Evolutionary conservation across 1,140 invertebrate species (phyloP), one percentile per base, ranked within the genome.

Genomic region (Micrasema minimum): DNA sequence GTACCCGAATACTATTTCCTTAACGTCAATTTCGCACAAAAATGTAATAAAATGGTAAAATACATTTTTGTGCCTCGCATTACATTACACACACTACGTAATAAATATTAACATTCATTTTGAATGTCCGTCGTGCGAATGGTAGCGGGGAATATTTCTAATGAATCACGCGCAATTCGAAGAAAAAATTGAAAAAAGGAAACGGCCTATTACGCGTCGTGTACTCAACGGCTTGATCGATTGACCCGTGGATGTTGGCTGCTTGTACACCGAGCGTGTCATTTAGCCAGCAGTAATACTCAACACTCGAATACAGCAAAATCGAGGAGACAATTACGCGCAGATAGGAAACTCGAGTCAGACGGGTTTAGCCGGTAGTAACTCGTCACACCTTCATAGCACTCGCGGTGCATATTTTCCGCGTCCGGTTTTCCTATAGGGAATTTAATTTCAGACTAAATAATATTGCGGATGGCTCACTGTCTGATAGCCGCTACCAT

Each of bases 161-260:
- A 59, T 59, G 55, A 59, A 41, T 59, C 55, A 31, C 11, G 55
- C 14, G 18, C 55, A 59, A 59, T 18, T 38, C 20, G 55, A 59
- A 41, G 55, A 59, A 41, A 43, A n/a, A n/a, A n/a, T n/a, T 59
- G 38, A 31, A 59, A 59, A 59, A 20, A 59, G 4, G 37, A 59
- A 59, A 41, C 55, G 55, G 55, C 55, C 35, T 12, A 41, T 59
- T 59, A 16, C 37, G 31, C 14, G 35, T 14, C 37, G 16, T 41
- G 35, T 59, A 35, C 38, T 59, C 38, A 41, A 59, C 18, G 37
- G 22, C 7, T n/a, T n/a, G n/a, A n/a, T n/a, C n/a, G n/a, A n/a
- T n/a, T n/a, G n/a, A n/a, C n/a, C n/a, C n/a, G n/a, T n/a, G n/a
- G n/a, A n/a, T n/a, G n/a, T n/a, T n/a, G n/a, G n/a, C n/a, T n/a